Evolutionary conservation across 2,888 invertebrate genomes (phyloP).

Genomic region (Thera britannica): DNA sequence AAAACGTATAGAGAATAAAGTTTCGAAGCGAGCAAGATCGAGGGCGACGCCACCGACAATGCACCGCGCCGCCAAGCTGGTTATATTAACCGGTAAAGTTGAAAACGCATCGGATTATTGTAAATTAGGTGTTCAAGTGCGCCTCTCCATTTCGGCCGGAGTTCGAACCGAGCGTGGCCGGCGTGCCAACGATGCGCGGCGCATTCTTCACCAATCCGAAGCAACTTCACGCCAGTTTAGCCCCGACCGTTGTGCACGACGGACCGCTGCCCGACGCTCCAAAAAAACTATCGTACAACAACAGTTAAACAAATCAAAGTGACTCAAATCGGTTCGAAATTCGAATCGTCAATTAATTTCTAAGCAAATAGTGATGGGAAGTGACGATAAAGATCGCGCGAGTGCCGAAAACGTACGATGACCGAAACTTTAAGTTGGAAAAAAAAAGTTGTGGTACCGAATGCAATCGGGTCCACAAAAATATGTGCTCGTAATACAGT

Average conservation of each 20-base stretch:
- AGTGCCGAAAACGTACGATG: slow-evolving; percentile 67
- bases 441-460: slow-evolving; percentile 78
- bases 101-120: slow-evolving; percentile 59
- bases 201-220: slow-evolving; percentile 80
- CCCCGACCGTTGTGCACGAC: slow-evolving; percentile 63
- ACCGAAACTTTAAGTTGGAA: slow-evolving; percentile 76
- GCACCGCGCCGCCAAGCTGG: slow-evolving; percentile 80
- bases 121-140: slow-evolving; percentile 60
- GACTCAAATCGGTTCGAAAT: slow-evolving; percentile 61
- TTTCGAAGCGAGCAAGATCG: slow-evolving; percentile 73
- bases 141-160: slow-evolving; percentile 68
- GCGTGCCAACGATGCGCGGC: slow-evolving; percentile 83
- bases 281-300: slow-evolving; percentile 74
- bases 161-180: slow-evolving; percentile 72
- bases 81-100: slow-evolving; percentile 72
- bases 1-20: slow-evolving; percentile 71
- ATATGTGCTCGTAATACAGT: slow-evolving; percentile 77
- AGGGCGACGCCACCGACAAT: slow-evolving; percentile 81
- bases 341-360: slow-evolving; percentile 50
- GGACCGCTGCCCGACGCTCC: slow-evolving; percentile 66
- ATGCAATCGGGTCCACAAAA: slow-evolving; percentile 76
- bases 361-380: slow-evolving; percentile 66
- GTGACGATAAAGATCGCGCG: slow-evolving; percentile 49
- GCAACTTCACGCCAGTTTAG: slow-evolving; percentile 81
- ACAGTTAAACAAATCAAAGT: slow-evolving; percentile 75